Evolutionary conservation across 2,113 vertebrate species (phyloP).

Genomic region (Nipponia nippon): DNA sequence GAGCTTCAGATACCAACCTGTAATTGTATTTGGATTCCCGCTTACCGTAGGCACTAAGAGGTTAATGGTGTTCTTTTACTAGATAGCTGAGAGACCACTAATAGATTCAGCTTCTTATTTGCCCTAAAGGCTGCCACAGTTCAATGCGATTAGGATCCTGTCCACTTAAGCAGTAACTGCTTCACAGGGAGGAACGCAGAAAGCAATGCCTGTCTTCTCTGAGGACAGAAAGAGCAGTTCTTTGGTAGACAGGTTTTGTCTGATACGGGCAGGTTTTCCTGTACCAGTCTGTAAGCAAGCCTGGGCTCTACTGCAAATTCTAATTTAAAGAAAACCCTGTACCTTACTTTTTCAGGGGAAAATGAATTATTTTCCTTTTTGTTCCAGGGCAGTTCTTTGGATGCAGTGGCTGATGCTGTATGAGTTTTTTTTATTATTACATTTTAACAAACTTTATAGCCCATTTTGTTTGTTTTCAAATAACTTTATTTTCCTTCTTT

Average conservation of each 20-base stretch:
- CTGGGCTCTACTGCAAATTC: background rate
- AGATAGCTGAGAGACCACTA: background rate
- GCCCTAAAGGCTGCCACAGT: slow-evolving; percentile 20
- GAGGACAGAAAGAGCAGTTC: background rate
- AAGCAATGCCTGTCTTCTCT: background rate
- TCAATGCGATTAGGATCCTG: slow-evolving; percentile 5
- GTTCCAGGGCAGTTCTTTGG: slow-evolving; percentile 26
- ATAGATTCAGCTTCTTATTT: background rate
- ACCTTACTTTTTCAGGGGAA: background rate
- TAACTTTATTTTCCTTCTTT: slow-evolving; percentile 74
- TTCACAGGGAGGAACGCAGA: background rate
- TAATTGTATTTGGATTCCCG: background rate
- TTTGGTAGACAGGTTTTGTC: background rate
- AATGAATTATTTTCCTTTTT: slow-evolving; percentile 59
- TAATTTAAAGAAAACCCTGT: slow-evolving; percentile 17
- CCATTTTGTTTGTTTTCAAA: slow-evolving; percentile 77
- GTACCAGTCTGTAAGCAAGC: background rate
- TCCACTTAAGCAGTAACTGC: background rate
- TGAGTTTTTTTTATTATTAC: slow-evolving; percentile 60
- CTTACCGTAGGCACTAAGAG: background rate
- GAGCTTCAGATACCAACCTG: background rate
- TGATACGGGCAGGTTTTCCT: background rate
- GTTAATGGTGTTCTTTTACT: background rate
- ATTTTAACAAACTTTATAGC: slow-evolving; percentile 80
- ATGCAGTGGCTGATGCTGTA: background rate